Base-by-base conservation (phyloP, 1,140 invertebrate species). In the Rhagoletis pomonella region DNA sequence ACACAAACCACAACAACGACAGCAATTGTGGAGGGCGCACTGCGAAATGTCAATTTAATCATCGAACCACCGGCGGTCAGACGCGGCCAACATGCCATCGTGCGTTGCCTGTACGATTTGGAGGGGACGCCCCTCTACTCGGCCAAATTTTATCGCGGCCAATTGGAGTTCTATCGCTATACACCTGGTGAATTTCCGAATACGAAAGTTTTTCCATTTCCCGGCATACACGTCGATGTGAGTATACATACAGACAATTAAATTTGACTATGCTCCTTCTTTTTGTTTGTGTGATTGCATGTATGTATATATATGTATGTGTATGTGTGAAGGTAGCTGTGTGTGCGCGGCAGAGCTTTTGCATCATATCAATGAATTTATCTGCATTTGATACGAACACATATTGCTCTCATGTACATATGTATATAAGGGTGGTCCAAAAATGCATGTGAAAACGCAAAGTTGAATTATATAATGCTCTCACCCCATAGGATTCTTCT, bases 121-220 rank as follows among this genome's bases (percentile, higher is more conserved):
- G 95, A 97, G 90, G 95, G 95, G 0, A 95, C 95, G 12, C 95
- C 95, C 6, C 94, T 97, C 50, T 97, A 97, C 93, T 96, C 96
- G 1, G 94, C 96, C 73, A 96, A 97, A 93, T 97, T 96, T 95
- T 97, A 97, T 93, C 94, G 96, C 85, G 96, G 96, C n/a, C 95
- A 94, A 89, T 94, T 95, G 89, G 96, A 97, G 93, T 97, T 97
- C 93, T 97, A 96, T 93, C 94, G 96, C 88, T 97, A 95, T 90
- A 95, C 96, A 4, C 96, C 96, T 0, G 95, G 94, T 86, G 96
- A 97, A 89, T 94, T 93, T 55, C 96, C 96, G 14, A 93, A 94
- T 9, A 96, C 94, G 1, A 97, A 96, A 91, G 94, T 95, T 81
- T 97, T 97, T 93, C 94, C 95, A 65, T 94, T 96, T 86, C 93